These are phyloP conservation scores for Chondrilla cf. caribensis DNA, from an alignment of 37 sponge, comb jelly and placozoan species.

Conservation along the genomic window DNA sequence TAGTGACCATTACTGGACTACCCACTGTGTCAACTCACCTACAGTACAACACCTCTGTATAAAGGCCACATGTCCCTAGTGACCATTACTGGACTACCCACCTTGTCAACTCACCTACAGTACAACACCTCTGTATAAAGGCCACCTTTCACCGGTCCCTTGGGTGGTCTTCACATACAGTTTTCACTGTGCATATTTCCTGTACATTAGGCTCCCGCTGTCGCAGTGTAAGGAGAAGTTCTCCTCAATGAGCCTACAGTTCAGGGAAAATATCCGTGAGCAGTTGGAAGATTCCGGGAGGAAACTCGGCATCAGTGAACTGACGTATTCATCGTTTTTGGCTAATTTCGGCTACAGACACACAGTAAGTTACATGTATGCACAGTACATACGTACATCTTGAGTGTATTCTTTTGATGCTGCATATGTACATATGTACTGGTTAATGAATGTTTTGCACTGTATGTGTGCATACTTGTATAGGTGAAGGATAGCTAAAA, in stretches of 20 bases:
- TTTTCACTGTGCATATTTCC: not conserved
- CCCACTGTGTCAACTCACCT: no score
- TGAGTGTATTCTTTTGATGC: not conserved
- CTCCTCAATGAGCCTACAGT: constrained; percentile 83
- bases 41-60: no score
- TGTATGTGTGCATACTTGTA: not conserved
- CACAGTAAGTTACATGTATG: constrained; percentile 44
- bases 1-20: no score
- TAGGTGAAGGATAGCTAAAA: no score
- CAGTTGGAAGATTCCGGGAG: constrained; percentile 59
- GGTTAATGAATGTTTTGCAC: not conserved
- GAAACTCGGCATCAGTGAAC: constrained; percentile 52
- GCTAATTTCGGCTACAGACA: constrained; percentile 89
- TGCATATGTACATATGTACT: not conserved
- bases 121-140: no score
- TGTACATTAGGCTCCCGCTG: constrained; percentile 63
- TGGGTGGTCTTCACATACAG: no score
- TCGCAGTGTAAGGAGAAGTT: constrained; percentile 93
- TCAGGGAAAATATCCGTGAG: constrained; percentile 60
- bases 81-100: no score
- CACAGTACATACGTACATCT: not conserved
- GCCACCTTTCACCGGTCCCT: no score
- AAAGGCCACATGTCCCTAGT: no score
- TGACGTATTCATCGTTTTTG: constrained; percentile 83
- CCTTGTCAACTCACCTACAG: no score